A percentile compares a stretch with the other conserved stretches of the same genome.
Evolutionary conservation across 1,140 invertebrate genomes (phyloP).

Genomic region (Tribolium madens): DNA sequence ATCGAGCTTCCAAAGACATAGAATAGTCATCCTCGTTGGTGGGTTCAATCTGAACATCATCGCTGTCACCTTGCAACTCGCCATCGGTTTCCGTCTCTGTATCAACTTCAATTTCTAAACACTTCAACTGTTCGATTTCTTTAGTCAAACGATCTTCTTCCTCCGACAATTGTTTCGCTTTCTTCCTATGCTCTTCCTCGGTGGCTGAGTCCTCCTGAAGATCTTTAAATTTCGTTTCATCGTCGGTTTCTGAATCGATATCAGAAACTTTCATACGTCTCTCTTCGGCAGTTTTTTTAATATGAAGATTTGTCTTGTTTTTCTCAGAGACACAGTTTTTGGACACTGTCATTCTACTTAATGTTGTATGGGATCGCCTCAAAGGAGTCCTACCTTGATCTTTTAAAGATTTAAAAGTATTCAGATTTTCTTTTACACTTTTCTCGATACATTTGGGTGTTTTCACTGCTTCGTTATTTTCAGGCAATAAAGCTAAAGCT

Average conservation of each 20-base stretch:
- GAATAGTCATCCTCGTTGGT: slow-evolving; percentile 58
- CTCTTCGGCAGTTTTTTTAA: slow-evolving; percentile 58
- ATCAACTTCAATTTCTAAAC: slow-evolving; percentile 83
- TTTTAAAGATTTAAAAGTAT: slow-evolving; percentile 68
- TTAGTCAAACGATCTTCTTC: slow-evolving; percentile 85
- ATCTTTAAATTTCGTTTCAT: slow-evolving; percentile 63
- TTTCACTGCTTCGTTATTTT: slow-evolving; percentile 60
- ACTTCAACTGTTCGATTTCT: slow-evolving; percentile 84
- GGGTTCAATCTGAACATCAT: slow-evolving; percentile 62
- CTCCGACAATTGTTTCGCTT: slow-evolving; percentile 74
- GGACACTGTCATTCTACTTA: slow-evolving; percentile 50
- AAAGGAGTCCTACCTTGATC: slow-evolving; percentile 59
- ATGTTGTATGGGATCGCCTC: slow-evolving; percentile 58
- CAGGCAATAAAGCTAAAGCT: slow-evolving; percentile 69
- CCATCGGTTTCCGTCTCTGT: slow-evolving; percentile 83
- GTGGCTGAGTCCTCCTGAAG: slow-evolving; percentile 62
- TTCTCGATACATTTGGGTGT: slow-evolving; percentile 58
- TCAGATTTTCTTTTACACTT: slow-evolving; percentile 64
- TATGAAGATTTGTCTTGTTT: slow-evolving; percentile 59
- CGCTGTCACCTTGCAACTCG: slow-evolving; percentile 74
- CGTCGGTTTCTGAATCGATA: slow-evolving; percentile 65
- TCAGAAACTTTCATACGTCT: slow-evolving; percentile 50
- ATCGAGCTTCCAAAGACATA: slow-evolving; percentile 71
- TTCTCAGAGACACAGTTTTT: slow-evolving; percentile 57
- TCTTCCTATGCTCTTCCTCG: slow-evolving; percentile 64